These are phyloP conservation scores for Seladonia tumulorum DNA, from an alignment of 2,888 invertebrate species.

Conservation along the genomic window DNA sequence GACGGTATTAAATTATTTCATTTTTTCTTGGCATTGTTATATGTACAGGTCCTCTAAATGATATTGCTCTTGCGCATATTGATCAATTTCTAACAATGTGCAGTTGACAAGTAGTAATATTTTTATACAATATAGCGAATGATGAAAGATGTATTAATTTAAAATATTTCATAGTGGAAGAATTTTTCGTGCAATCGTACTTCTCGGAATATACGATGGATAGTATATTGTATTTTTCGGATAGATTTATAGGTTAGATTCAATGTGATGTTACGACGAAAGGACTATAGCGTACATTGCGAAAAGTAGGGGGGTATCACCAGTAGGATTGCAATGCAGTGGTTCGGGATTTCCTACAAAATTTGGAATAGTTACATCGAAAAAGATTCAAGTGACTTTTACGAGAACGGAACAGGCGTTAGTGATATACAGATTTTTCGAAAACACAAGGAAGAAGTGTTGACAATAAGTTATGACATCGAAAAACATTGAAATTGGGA, in stretches of 20 bases:
- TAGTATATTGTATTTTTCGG: not conserved
- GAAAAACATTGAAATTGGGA: slow-evolving; percentile 40
- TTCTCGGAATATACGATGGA: not conserved
- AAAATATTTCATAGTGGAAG: not conserved
- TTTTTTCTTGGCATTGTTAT: slow-evolving; percentile 34
- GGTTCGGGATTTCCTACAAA: slow-evolving; percentile 73
- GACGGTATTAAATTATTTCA: slow-evolving; percentile 10
- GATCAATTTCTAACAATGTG: slow-evolving; percentile 54
- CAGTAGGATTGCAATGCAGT: slow-evolving; percentile 75
- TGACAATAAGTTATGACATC: slow-evolving; percentile 54
- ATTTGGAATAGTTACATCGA: slow-evolving; percentile 48
- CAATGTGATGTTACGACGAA: slow-evolving; percentile 51
- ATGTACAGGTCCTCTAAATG: slow-evolving; percentile 35
- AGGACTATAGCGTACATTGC: slow-evolving; percentile 41
- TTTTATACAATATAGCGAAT: not conserved
- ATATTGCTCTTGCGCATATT: slow-evolving; percentile 59
- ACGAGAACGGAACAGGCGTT: not conserved
- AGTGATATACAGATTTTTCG: slow-evolving; percentile 33
- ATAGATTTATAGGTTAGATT: slow-evolving; percentile 60
- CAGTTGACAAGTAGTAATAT: slow-evolving; percentile 29
- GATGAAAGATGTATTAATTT: not conserved
- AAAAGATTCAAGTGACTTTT: slow-evolving; percentile 30
- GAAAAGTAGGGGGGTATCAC: slow-evolving; percentile 35
- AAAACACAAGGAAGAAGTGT: slow-evolving; percentile 21
- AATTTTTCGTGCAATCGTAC: not conserved